A percentile compares a stretch with the other conserved stretches of the same genome.
Conservation (phyloP, 2,888 invertebrate genomes). For the Mythimna ferrago region DNA sequence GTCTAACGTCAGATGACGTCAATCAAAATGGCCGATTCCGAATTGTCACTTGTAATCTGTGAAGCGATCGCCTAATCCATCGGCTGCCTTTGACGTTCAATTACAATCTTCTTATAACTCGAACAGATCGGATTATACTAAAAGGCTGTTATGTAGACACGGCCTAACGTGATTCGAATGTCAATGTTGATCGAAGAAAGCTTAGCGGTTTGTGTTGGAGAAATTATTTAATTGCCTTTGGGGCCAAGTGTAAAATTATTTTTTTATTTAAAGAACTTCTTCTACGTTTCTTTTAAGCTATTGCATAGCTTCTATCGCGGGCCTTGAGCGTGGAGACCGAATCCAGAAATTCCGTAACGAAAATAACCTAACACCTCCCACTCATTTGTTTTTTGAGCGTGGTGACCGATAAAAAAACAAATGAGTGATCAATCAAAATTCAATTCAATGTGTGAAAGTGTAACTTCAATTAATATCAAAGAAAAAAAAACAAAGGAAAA, state of each 20-base stretch:
- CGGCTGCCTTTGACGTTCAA: conserved; percentile 84
- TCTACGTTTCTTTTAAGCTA: too few relatives aligned
- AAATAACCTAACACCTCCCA: too few relatives aligned
- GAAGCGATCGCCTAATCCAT: conserved; percentile 72
- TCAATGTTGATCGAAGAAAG: conserved; percentile 71
- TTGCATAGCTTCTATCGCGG: too few relatives aligned
- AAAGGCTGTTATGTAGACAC: conserved; percentile 86
- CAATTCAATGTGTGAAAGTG: too few relatives aligned
- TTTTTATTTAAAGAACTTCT: too few relatives aligned
- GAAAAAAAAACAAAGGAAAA: too few relatives aligned
- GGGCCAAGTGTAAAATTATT: not conserved
- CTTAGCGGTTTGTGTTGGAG: conserved; percentile 41
- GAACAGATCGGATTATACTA: conserved; percentile 83
- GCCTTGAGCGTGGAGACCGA: too few relatives aligned
- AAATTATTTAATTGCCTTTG: conserved; percentile 38
- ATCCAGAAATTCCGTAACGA: too few relatives aligned
- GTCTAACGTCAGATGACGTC: conserved; percentile 77
- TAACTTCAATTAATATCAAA: too few relatives aligned
- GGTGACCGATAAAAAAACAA: too few relatives aligned
- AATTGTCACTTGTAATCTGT: conserved; percentile 80
- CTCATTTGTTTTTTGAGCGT: too few relatives aligned
- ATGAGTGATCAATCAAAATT: too few relatives aligned
- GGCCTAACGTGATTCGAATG: conserved; percentile 74
- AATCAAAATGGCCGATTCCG: conserved; percentile 77
- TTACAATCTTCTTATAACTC: conserved; percentile 85